These are phyloP conservation scores for Agrotis exclamationis DNA, from an alignment of 2,888 invertebrate genomes.

Conservation along the genomic window DNA sequence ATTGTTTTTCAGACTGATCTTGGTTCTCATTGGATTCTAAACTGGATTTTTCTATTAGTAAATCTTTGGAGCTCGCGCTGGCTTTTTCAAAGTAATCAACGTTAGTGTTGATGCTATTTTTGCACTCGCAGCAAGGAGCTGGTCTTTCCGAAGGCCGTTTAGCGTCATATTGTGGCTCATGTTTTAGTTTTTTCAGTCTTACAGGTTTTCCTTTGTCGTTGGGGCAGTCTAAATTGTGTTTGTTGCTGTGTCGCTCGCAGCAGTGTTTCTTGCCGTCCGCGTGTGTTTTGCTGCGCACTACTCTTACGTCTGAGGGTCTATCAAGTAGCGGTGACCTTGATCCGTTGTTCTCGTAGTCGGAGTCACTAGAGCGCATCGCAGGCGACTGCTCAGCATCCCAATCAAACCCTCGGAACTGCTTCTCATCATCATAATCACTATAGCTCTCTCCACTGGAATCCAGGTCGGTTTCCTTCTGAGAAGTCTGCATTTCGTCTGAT, in stretches of 20 bases:
- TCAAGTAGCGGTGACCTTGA: slow-evolving; percentile 93
- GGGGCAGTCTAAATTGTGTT: slow-evolving; percentile 77
- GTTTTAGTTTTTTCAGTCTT: slow-evolving; percentile 87
- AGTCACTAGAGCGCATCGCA: slow-evolving; percentile 91
- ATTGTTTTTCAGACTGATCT: slow-evolving; percentile 77
- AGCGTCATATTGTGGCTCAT: slow-evolving; percentile 75
- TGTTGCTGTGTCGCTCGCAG: slow-evolving; percentile 80
- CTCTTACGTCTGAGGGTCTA: slow-evolving; percentile 84
- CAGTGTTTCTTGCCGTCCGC: slow-evolving; percentile 83
- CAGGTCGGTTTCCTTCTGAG: slow-evolving; percentile 92
- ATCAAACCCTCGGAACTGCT: slow-evolving; percentile 89
- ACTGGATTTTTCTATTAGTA: slow-evolving; percentile 91
- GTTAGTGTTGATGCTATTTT: slow-evolving; percentile 71
- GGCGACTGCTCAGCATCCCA: slow-evolving; percentile 89
- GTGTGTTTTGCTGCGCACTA: slow-evolving; percentile 83
- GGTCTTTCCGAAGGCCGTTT: slow-evolving; percentile 76
- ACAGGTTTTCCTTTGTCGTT: slow-evolving; percentile 84
- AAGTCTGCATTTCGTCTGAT: slow-evolving; percentile 94
- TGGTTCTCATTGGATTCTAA: slow-evolving; percentile 89
- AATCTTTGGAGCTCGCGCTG: slow-evolving; percentile 94
- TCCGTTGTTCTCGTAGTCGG: slow-evolving; percentile 93
- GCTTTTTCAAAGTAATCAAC: slow-evolving; percentile 91
- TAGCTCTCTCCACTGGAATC: slow-evolving; percentile 92
- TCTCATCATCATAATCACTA: slow-evolving; percentile 92
- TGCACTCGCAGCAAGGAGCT: slow-evolving; percentile 79